Evolutionary conservation across 2,888 invertebrate genomes (phyloP), one percentile per base, ranked within the genome.

Genomic region (Lithophane ornitopus): DNA sequence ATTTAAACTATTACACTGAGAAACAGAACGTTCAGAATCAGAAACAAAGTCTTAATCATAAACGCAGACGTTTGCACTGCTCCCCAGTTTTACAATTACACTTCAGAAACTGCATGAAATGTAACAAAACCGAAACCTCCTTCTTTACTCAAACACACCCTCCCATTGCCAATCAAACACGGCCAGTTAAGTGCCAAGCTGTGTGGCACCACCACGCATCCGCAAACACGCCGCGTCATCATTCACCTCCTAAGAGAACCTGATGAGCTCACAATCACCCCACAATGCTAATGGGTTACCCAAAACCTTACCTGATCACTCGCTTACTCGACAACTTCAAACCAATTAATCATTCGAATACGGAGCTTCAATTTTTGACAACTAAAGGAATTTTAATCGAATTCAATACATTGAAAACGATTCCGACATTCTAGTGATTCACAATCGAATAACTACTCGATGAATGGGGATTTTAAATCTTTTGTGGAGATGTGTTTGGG

Each of bases 291-390:
- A 93, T 92, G 88, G 90, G 90, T 80, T 81, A 82, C 86, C 82
- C 87, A 79, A 89, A 88, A 46, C 70, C 85, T 74, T 90, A 89
- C 90, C 89, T 89, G 89, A 74, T 87, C 87, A 87, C 81, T 83
- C 79, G 83, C 85, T 89, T 85, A 90, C 88, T 89, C 91, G 89
- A 89, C 90, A 89, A 88, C 89, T 91, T 90, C 86, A 75, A 88
- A 79, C 78, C 92, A 90, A 94, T 94, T 92, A 93, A 93, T 93
- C 93, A 93, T 91, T 82, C 78, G 76, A 52, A 78, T 86, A 90
- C 88, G 82, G 79, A 89, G 62, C 81, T 88, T 89, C 87, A 81
- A 87, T 90, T 90, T 88, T 88, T 90, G 89, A 89, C 86, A 90
- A 83, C 74, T 80, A 84, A 87, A 88, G 82, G 90, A 91, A 91